phyloP scores from a whole-genome alignment of 2,888 invertebrate genomes.

The Campoplex capitator region DNA sequence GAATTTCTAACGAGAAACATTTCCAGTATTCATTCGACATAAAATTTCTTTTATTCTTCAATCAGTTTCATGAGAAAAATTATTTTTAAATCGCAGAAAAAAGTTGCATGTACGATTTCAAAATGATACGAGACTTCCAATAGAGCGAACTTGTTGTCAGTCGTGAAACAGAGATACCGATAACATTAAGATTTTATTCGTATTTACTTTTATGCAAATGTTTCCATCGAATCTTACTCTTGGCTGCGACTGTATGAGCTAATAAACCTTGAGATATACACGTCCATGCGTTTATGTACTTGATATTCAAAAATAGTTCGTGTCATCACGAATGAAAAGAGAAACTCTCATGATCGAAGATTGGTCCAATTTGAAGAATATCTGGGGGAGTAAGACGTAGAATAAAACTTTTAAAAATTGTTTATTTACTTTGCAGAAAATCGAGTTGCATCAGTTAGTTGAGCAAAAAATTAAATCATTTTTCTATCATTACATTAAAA shows the following conservation, averaged over 20 bases:
- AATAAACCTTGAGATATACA: slow-evolving; percentile 1
- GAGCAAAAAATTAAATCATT: background rate
- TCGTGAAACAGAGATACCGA: background rate
- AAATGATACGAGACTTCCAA: background rate
- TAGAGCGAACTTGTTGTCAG: background rate
- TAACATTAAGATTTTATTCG: background rate
- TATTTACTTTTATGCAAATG: background rate
- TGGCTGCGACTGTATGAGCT: background rate
- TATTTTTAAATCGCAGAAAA: background rate
- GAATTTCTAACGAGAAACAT: background rate
- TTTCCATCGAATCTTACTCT: background rate
- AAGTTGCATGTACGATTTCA: background rate
- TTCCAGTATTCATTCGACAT: background rate
- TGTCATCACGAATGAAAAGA: background rate
- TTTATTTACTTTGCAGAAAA: background rate
- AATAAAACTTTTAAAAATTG: background rate
- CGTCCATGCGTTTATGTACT: background rate
- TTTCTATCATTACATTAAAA: background rate
- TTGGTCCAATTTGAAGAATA: background rate
- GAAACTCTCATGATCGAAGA: slow-evolving; percentile 1
- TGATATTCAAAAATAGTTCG: slow-evolving; percentile 23
- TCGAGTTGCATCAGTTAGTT: background rate
- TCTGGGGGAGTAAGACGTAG: background rate
- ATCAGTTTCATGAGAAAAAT: background rate
- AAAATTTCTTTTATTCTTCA: background rate